Evolutionary conservation across 2,113 vertebrate species (phyloP).

Genomic region (Alexandromys fortis): DNA sequence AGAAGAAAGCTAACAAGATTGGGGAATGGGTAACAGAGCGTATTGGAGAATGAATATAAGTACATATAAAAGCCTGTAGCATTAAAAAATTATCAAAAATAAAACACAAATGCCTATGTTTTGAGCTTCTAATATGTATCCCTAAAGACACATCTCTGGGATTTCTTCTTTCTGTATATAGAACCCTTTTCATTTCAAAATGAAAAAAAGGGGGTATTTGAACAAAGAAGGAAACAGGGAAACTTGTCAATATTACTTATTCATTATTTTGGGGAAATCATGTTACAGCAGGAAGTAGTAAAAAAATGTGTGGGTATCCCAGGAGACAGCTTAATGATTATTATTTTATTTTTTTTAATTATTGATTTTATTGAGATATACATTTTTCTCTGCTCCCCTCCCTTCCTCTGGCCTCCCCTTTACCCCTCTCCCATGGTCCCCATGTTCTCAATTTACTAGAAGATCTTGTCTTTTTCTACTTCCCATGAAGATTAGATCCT

Average conservation of each 20-base stretch:
- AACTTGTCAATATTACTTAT: not conserved
- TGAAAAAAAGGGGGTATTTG: not conserved
- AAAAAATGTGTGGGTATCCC: not conserved
- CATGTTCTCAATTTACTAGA: too few relatives aligned
- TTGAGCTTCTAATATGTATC: not conserved
- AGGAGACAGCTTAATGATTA: not conserved
- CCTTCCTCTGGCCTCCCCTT: too few relatives aligned
- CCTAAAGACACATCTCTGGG: not conserved
- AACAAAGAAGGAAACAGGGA: not conserved
- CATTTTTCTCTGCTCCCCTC: too few relatives aligned
- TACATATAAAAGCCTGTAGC: not conserved
- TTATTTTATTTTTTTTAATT: too few relatives aligned
- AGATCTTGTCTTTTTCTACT: too few relatives aligned
- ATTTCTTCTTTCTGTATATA: not conserved
- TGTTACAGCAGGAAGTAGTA: not conserved
- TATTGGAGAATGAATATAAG: not conserved
- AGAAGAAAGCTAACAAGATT: not conserved
- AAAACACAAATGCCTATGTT: not conserved
- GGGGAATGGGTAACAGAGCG: too few relatives aligned
- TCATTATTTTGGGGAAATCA: not conserved
- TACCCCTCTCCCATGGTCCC: too few relatives aligned
- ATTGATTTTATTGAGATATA: too few relatives aligned
- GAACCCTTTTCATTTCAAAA: not conserved
- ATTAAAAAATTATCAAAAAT: not conserved
- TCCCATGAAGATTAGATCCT: too few relatives aligned